A percentile compares a stretch with the other conserved stretches of the same genome.
Conservation (phyloP, 2,797 vertebrate genomes). For the Rhadinocentrus ornatus region DNA sequence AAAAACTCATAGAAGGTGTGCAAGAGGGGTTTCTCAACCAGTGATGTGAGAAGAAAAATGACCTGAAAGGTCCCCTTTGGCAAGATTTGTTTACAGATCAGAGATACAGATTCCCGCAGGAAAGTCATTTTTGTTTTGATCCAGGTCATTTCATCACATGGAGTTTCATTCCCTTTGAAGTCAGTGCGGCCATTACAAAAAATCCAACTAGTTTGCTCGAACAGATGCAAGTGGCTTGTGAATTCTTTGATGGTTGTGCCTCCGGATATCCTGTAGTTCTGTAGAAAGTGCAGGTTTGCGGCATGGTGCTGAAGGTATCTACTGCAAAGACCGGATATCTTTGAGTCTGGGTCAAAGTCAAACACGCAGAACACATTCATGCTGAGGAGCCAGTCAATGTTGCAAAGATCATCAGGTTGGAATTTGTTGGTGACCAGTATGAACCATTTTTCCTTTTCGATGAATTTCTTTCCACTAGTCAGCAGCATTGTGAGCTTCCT, state of each 20-base stretch:
- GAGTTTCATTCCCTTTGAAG: conserved; percentile 78
- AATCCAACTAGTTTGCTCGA: conserved; percentile 88
- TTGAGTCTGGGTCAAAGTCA: conserved; percentile 88
- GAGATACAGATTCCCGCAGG: conserved; percentile 81
- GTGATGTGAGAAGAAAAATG: conserved; percentile 84
- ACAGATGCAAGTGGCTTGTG: conserved; percentile 76
- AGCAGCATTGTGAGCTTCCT: conserved; percentile 82
- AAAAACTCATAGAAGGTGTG: conserved; percentile 87
- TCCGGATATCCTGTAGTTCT: conserved; percentile 76
- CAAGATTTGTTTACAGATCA: conserved; percentile 86
- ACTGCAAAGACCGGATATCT: conserved; percentile 80
- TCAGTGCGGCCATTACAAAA: conserved; percentile 87
- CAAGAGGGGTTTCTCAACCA: conserved; percentile 83
- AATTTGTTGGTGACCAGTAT: conserved; percentile 87
- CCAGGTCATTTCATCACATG: conserved; percentile 87
- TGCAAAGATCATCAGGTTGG: conserved; percentile 70
- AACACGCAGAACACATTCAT: conserved; percentile 88
- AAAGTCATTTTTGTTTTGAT: conserved; percentile 83
- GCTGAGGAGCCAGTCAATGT: conserved; percentile 81
- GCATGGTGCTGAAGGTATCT: conserved; percentile 80
- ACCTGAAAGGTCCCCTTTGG: conserved; percentile 82
- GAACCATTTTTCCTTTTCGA: conserved; percentile 83
- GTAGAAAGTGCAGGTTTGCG: conserved; percentile 81
- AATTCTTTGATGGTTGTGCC: conserved; percentile 68
- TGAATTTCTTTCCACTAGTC: conserved; percentile 83